Percentiles rank a stretch among this genome's conserved stretches.
Conservation (phyloP, 92 coral and sea anemone species). For the Phymanthus crucifer region DNA sequence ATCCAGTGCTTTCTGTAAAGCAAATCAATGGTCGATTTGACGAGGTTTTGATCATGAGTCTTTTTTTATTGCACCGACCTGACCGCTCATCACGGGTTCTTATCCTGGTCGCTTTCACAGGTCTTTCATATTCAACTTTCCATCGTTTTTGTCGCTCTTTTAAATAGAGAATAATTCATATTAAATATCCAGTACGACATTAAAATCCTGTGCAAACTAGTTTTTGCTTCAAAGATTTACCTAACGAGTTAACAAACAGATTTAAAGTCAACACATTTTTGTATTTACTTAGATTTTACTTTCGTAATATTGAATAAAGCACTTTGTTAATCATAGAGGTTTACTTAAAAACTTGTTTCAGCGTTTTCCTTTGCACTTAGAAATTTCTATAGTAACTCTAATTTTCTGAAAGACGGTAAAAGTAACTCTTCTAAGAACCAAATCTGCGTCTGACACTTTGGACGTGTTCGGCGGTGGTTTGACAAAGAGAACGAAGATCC, state of each 20-base stretch:
- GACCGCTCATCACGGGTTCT: too few relatives aligned
- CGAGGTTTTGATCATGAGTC: too few relatives aligned
- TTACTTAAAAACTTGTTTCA: not conserved
- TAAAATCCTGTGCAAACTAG: too few relatives aligned
- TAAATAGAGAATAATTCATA: too few relatives aligned
- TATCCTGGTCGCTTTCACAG: too few relatives aligned
- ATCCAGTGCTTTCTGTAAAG: too few relatives aligned
- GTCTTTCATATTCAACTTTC: too few relatives aligned
- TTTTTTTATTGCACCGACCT: too few relatives aligned
- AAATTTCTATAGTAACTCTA: not conserved
- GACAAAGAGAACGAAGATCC: not conserved
- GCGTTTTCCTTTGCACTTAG: not conserved
- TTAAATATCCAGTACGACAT: too few relatives aligned
- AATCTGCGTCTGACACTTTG: not conserved
- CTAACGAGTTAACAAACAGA: not conserved
- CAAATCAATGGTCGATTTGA: too few relatives aligned
- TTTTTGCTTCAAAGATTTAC: too few relatives aligned
- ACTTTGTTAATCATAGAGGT: not conserved
- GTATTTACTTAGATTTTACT: not conserved
- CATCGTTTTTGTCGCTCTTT: too few relatives aligned
- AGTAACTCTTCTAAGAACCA: not conserved
- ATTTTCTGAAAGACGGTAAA: not conserved
- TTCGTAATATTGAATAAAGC: not conserved
- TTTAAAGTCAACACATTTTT: not conserved
- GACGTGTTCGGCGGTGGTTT: not conserved